Base-by-base conservation (phyloP, 2,888 invertebrate species). In the Cyaniris semiargus region DNA sequence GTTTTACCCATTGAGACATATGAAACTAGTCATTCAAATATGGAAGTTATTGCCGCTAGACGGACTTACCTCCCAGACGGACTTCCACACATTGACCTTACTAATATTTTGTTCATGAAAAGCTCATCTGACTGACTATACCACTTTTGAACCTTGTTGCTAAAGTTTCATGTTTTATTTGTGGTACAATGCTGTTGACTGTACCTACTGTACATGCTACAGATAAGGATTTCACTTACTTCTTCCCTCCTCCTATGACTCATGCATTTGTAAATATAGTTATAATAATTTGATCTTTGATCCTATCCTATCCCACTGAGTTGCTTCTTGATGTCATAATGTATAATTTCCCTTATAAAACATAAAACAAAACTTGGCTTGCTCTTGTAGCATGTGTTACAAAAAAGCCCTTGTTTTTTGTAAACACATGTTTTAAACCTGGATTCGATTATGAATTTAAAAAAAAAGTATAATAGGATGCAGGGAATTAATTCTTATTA, bases 211-310 rank as follows among this genome's bases (percentile, higher is more conserved):
- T 66, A 27, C 27, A 15, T 15, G 13, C 27, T 27, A 66, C 15
- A 27, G 27, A 66, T 66, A 66, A 66, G 27, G 27, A 66, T 66
- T 27, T 66, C 15, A 66, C 66, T 15, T 66, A 27, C 66, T 60
- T 66, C 66, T 70, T 70, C 34, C 70, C 70, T 70, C n/a, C 34
- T 38, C 70, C 15, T 66, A 71, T 71, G 71, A 71, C 71, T 71
- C 71, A 71, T 71, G 3, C 71, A 71, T 38, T 21, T 71, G 38
- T 66, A 66, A 66, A 66, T 66, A 66, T 27, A 66, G 27, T 13
- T 23, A 27, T 27, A 66, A 27, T 66, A 27, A 66, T 31, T 27
- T 66, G 66, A 66, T 66, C 66, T 66, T 27, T 66, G 27, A 66
- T 27, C 15, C 27, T 27, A 66, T 27, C 15, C 27, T 27, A 27